Evolutionary conservation across 1,140 invertebrate species (phyloP).

Genomic region (Pseudachorutes palmiensis): DNA sequence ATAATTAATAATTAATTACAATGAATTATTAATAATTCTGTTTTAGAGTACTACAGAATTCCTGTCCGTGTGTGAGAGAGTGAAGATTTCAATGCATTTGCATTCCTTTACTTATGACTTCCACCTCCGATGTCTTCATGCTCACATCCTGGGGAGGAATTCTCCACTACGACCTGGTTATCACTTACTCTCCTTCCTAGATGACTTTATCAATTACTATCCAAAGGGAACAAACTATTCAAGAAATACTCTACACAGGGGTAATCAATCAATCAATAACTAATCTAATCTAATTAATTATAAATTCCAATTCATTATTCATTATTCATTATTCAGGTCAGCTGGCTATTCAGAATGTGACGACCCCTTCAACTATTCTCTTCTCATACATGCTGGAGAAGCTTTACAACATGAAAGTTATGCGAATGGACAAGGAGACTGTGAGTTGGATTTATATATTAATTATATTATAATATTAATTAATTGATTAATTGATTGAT

Average conservation of each 20-base stretch:
- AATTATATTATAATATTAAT: too few species aligned
- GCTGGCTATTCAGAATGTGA: slow-evolving; percentile 52
- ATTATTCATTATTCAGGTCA: slow-evolving; percentile 25
- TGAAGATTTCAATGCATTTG: slow-evolving; percentile 65
- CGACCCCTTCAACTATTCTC: slow-evolving; percentile 57
- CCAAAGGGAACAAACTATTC: slow-evolving; percentile 73
- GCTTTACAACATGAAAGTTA: slow-evolving; percentile 59
- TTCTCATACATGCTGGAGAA: slow-evolving; percentile 66
- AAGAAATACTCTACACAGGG: slow-evolving; percentile 64
- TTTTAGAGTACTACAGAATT: slow-evolving; percentile 60
- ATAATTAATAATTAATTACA: too few species aligned
- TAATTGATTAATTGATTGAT: not conserved
- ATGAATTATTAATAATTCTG: slow-evolving; percentile 43
- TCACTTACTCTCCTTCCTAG: slow-evolving; percentile 66
- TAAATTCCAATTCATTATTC: not conserved
- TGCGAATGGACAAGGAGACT: slow-evolving; percentile 62
- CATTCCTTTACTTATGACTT: slow-evolving; percentile 85
- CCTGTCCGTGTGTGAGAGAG: slow-evolving; percentile 66
- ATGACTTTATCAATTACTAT: slow-evolving; percentile 77
- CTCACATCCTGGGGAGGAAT: slow-evolving; percentile 58
- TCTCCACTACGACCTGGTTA: slow-evolving; percentile 59
- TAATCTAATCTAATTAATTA: not conserved
- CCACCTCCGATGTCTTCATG: slow-evolving; percentile 64
- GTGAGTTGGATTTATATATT: too few species aligned
- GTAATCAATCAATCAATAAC: slow-evolving; percentile 48